Percentiles rank a stretch among this genome's conserved stretches.
Evolutionary conservation across 1,140 invertebrate species (phyloP).

Genomic region (Anthonomus grandis): DNA sequence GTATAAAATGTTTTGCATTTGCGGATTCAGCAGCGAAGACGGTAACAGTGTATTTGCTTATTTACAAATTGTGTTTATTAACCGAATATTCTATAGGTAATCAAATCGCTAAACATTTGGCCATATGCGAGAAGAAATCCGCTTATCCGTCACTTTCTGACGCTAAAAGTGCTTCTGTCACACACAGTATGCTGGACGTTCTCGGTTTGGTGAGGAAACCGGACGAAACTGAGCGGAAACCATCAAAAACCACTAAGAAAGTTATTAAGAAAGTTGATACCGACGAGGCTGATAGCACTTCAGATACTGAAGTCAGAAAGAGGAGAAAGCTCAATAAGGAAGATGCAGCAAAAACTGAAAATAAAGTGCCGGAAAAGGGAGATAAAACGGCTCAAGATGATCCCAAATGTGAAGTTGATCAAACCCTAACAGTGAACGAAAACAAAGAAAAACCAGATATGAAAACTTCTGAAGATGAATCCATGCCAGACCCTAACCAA

Average conservation of each 20-base stretch:
- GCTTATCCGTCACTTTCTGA: constrained; percentile 59
- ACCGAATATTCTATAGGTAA: constrained; percentile 54
- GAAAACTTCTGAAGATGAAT: too few species aligned
- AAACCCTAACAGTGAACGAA: too few species aligned
- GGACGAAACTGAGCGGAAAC: constrained; percentile 32
- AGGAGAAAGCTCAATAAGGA: too few species aligned
- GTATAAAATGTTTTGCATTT: constrained; percentile 67
- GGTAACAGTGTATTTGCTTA: constrained; percentile 49
- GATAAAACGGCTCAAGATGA: too few species aligned
- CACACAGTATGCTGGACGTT: constrained; percentile 56
- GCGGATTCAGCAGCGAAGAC: constrained; percentile 66
- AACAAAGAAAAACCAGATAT: too few species aligned
- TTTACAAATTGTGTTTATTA: constrained; percentile 3
- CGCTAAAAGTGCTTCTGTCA: constrained; percentile 56
- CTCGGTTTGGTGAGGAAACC: constrained; percentile 52
- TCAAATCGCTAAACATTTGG: constrained; percentile 61
- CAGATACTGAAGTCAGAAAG: too few species aligned
- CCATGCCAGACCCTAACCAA: too few species aligned
- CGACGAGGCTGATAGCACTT: too few species aligned
- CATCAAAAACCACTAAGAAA: not conserved
- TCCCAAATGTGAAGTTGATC: too few species aligned
- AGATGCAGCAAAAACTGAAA: too few species aligned
- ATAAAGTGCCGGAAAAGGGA: too few species aligned
- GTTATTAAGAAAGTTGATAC: too few species aligned
- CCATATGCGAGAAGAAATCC: constrained; percentile 58